Evolutionary conservation across 2,888 invertebrate genomes (phyloP), one percentile per base, ranked within the genome.

Genomic region (Cynaeus angustus): DNA sequence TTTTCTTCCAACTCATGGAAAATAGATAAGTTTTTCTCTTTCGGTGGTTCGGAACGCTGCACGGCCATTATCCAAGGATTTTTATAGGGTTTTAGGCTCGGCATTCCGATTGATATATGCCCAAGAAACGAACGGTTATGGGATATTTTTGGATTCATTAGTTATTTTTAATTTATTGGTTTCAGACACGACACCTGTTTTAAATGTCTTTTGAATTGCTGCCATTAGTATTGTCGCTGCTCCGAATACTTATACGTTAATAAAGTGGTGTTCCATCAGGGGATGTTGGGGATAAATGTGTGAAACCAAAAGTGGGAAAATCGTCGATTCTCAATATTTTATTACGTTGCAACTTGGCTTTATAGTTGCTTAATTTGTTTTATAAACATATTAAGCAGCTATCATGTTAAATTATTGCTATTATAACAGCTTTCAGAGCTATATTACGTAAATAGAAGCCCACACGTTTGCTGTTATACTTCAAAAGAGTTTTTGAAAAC

Each of bases 71-170:
- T 74, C 68, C 68, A 62, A 58, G 67, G 68, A 74, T 72, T 72
- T 77, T 79, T 78, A 76, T 78, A 77, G 74, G 77, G 76, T 75
- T 80, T 78, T 77, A 74, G 76, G 75, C 71, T 67, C 75, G 76
- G 75, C 74, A 72, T 77, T 74, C 71, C 70, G 75, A 77, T 76
- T 80, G 79, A 80, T 79, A 78, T 77, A 79, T 76, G 76, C 72
- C 75, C 69, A 72, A 16, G 33, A 16, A 77, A 73, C 68, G 74
- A 75, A 78, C 74, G 78, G 75, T 74, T 77, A 77, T 76, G 33
- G 77, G 76, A 76, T 79, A 79, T 80, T 81, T 79, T 80, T 77
- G 77, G 81, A 80, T 80, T 82, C 81, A 81, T 82, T 81, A 81
- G 80, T 79, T 81, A 78, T 77, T 76, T 79, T 77, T 80, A 80